Evolutionary conservation across 2,888 invertebrate species (phyloP).

Genomic region (Xestoiulus laeticollis): DNA sequence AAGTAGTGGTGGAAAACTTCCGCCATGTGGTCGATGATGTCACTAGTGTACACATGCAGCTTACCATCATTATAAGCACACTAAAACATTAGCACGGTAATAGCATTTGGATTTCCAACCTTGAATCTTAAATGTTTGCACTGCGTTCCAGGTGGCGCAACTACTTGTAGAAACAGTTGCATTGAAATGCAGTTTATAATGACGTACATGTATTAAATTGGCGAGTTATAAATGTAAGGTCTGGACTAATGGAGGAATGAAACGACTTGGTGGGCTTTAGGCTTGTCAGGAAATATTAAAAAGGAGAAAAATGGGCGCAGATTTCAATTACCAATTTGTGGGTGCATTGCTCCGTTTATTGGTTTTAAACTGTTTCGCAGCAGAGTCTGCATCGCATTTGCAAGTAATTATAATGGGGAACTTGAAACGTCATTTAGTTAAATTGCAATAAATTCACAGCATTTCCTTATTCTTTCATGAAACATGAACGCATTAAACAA

Average conservation of each 20-base stretch:
- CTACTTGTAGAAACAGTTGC: background rate
- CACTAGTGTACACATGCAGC: too few species aligned
- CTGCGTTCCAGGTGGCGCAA: too few species aligned
- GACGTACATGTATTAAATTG: background rate
- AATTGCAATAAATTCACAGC: background rate
- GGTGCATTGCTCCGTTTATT: slow-evolving; percentile 15
- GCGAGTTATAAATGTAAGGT: background rate
- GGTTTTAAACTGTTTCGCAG: background rate
- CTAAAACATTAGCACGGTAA: too few species aligned
- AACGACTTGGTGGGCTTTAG: background rate
- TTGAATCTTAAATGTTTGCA: too few species aligned
- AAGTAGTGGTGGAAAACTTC: too few species aligned
- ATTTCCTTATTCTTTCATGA: background rate
- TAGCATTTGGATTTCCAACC: too few species aligned
- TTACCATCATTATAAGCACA: too few species aligned
- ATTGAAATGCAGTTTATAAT: too few species aligned
- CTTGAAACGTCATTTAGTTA: background rate
- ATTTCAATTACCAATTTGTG: background rate
- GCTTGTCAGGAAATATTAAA: background rate
- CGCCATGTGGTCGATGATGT: too few species aligned
- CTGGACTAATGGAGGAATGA: background rate
- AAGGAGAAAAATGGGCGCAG: background rate
- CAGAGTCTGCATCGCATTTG: background rate
- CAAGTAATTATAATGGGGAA: background rate
- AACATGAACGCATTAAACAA: background rate